Evolutionary conservation across 2,113 vertebrate genomes (phyloP).

Genomic region (Pholis gunnellus): DNA sequence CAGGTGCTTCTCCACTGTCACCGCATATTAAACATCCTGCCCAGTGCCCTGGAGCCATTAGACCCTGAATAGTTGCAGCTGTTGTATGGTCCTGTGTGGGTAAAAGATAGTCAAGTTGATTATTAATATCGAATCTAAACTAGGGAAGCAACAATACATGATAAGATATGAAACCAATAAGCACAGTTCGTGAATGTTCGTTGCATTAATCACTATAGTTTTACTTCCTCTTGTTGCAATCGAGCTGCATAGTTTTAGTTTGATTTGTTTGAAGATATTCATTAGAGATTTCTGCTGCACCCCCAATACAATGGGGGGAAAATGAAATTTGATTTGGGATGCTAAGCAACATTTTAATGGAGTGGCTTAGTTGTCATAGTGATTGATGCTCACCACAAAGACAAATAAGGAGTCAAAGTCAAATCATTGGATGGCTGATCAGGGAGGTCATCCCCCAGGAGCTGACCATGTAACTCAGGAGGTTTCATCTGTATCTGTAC

Average conservation of each 20-base stretch:
- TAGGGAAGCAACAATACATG: neutral
- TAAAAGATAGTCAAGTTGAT: neutral
- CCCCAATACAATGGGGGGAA: neutral
- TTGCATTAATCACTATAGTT: neutral
- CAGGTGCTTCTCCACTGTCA: conserved; percentile 1
- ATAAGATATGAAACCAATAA: neutral
- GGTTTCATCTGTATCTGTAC: neutral
- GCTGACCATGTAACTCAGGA: neutral
- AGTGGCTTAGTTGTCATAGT: neutral
- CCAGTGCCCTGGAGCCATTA: neutral
- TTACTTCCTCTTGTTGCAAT: neutral
- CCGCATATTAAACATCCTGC: neutral
- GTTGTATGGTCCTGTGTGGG: neutral
- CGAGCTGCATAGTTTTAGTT: too few species aligned
- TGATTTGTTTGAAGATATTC: neutral
- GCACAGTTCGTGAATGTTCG: neutral
- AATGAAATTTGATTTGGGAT: neutral
- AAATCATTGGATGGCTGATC: too few species aligned
- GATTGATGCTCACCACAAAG: neutral
- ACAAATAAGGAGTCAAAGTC: neutral
- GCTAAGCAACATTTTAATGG: neutral
- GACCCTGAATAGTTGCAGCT: neutral
- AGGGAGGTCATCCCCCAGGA: neutral
- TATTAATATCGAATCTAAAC: neutral
- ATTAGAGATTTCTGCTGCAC: neutral